phyloP scores from a whole-genome alignment of 2,113 vertebrate species.

The Caranx ignobilis region DNA sequence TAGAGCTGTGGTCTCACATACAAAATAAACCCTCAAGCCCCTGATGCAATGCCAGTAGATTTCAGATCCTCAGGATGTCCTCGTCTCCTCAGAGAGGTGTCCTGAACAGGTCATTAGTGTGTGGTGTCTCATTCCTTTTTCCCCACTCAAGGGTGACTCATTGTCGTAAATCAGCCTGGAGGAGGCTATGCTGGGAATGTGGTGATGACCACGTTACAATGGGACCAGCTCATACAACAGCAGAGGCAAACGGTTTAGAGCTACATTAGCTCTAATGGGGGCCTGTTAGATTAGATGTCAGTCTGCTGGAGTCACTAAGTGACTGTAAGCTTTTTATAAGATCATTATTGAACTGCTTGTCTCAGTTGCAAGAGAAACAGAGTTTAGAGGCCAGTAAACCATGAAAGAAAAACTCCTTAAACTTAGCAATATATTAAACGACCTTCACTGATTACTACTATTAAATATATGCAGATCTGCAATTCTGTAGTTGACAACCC shows the following conservation, averaged over 20 bases:
- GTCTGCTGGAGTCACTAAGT: slow-evolving; percentile 35
- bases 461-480: not conserved
- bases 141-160: slow-evolving; percentile 60
- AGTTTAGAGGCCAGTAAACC: slow-evolving; percentile 4
- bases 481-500: too few species aligned
- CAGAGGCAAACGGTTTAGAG: slow-evolving; percentile 8
- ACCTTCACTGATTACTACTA: not conserved
- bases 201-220: slow-evolving; percentile 50
- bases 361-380: not conserved
- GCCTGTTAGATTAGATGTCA: slow-evolving; percentile 35
- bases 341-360: slow-evolving; percentile 9
- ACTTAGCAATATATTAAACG: not conserved
- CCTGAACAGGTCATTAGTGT: slow-evolving; percentile 34
- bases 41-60: not conserved
- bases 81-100: not conserved
- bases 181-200: slow-evolving; percentile 56
- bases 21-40: slow-evolving; percentile 20
- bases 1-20: slow-evolving; percentile 11
- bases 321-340: slow-evolving; percentile 41
- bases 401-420: slow-evolving; percentile 5
- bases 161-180: slow-evolving; percentile 20
- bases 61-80: slow-evolving; percentile 7
- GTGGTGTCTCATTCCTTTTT: slow-evolving; percentile 38
- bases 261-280: slow-evolving; percentile 52
- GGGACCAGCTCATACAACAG: slow-evolving; percentile 29